These are phyloP conservation scores for Scaptomyza cyrtandrae DNA, from an alignment of 2,888 invertebrate species.

Conservation along the genomic window DNA sequence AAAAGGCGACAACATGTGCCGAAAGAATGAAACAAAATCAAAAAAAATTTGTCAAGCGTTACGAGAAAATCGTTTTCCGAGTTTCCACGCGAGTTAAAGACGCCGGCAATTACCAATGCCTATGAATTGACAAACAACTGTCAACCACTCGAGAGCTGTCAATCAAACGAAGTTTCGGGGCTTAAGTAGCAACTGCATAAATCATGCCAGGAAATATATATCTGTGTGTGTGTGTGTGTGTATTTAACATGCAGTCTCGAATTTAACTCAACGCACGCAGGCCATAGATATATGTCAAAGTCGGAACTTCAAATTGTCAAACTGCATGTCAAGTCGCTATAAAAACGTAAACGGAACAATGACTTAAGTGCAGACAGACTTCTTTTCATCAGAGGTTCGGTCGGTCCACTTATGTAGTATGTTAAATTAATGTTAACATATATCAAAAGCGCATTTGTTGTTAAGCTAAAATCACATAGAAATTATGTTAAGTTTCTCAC, in stretches of 20 bases:
- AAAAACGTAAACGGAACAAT: constrained; percentile 67
- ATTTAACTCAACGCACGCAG: constrained; percentile 36
- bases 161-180: constrained; percentile 78
- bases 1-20: constrained; percentile 68
- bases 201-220: constrained; percentile 59
- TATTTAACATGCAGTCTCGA: constrained; percentile 31
- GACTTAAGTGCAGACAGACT: constrained; percentile 64
- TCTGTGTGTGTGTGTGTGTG: constrained; percentile 3
- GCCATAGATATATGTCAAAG: constrained; percentile 72
- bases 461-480: constrained; percentile 29
- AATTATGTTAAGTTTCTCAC: constrained; percentile 82
- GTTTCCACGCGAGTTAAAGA: constrained; percentile 38
- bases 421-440: constrained; percentile 47
- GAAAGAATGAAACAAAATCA: constrained; percentile 29
- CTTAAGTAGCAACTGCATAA: constrained; percentile 67
- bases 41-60: constrained; percentile 82
- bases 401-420: constrained; percentile 49
- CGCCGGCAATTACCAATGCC: constrained; percentile 67
- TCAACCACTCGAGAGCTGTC: constrained; percentile 84
- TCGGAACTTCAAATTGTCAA: constrained; percentile 78
- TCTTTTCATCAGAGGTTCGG: neutral
- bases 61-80: constrained; percentile 75
- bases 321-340: constrained; percentile 78
- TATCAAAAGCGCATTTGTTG: constrained; percentile 16
- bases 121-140: constrained; percentile 83